Base-by-base conservation (phyloP, 2,888 invertebrate genomes). In the Lasioglossum pauxillum region DNA sequence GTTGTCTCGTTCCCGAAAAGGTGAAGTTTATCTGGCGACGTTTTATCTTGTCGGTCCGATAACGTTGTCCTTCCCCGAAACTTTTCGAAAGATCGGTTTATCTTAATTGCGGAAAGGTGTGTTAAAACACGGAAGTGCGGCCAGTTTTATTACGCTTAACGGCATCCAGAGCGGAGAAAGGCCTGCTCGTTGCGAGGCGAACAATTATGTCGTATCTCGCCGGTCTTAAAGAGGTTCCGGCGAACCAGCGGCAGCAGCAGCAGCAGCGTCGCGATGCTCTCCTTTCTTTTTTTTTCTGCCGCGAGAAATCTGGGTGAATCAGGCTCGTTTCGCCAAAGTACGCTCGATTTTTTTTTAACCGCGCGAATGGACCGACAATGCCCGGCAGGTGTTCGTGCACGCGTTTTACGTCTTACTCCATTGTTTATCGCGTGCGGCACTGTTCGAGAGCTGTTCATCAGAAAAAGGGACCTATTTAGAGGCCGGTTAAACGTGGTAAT, bases 271-370 rank as follows among this genome's bases (percentile, higher is more conserved):
- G 74, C 35, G 76, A 44, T 74, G 77, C 49, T 86, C 74, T 80
- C 81, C 84, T 80, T 80, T 84, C 75, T 71, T 83, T 84, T 77
- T 67, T 83, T 82, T 76, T 38, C 71, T 46, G 19, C 41, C 80
- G 57, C 85, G 83, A 71, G 83, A 78, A 83, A 86, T 82, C 83
- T 80, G 46, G 78, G 76, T 82, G 90, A 89, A 81, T 86, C 88
- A 81, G 46, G 49, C 57, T 78, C 19, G 81, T 75, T 64, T 31
- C 64, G 64, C 64, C 7, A 35, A 64, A 64, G 31, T 31, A 19
- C 16, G 16, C 19, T 64, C 8, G 64, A 31, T 19, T 19, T 31
- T 64, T 16, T 31, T 12, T 57, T 5, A 31, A 5, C 31, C 2
- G 1, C 64, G 31, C 19, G 35, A 31, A 64, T 35, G 64, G 64